A percentile compares a stretch with the other conserved stretches of the same genome.
Conservation (phyloP, 2,797 vertebrate genomes). For the Pangasius larnaudii region DNA sequence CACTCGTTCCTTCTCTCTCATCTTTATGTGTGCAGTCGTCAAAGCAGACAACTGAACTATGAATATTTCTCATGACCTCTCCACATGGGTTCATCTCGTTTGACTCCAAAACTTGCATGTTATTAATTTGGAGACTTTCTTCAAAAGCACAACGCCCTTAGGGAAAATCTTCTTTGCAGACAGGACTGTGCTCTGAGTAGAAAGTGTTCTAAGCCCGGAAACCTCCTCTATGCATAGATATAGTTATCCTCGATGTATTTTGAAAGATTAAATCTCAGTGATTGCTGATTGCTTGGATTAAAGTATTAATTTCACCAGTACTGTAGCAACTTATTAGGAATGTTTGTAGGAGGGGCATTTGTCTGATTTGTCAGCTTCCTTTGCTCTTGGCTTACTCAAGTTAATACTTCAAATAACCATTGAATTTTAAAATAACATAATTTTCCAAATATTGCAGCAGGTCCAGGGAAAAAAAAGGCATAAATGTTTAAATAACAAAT, state of each 20-base stretch:
- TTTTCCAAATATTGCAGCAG: neutral
- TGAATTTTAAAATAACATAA: neutral
- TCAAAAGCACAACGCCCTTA: constrained; percentile 34
- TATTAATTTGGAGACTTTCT: constrained; percentile 37
- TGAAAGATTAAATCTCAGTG: neutral
- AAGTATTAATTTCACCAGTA: neutral
- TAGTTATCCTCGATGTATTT: neutral
- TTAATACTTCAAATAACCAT: neutral
- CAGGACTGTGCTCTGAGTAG: constrained; percentile 31
- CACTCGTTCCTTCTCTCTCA: neutral
- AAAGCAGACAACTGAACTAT: constrained; percentile 41
- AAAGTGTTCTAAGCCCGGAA: constrained; percentile 23
- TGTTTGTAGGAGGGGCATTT: neutral
- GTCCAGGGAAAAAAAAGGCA: neutral
- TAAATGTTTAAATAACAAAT: neutral
- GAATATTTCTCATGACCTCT: constrained; percentile 42
- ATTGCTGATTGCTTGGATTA: neutral
- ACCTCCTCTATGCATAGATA: neutral
- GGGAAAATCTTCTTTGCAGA: constrained; percentile 10
- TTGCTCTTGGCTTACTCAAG: neutral
- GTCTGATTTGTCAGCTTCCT: neutral
- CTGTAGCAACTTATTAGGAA: neutral
- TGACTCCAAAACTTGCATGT: constrained; percentile 16
- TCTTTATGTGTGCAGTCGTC: constrained; percentile 19
- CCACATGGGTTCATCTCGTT: constrained; percentile 29